Evolutionary conservation across 2,113 vertebrate species (phyloP).

Genomic region (Synchiropus splendidus): DNA sequence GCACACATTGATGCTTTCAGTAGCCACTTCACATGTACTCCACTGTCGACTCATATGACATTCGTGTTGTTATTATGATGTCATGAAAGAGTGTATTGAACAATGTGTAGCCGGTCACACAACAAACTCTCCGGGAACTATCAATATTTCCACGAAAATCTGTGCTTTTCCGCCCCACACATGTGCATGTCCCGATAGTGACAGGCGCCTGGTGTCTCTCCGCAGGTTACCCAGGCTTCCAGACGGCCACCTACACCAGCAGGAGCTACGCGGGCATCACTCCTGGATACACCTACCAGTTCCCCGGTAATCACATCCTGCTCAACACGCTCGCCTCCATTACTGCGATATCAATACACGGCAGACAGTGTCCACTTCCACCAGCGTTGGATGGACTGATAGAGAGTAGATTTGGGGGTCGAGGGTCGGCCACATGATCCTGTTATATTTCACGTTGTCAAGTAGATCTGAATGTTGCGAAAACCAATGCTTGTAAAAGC

Average conservation of each 20-base stretch:
- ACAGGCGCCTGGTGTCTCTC: neutral
- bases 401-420: neutral
- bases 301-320: slow-evolving; percentile 78
- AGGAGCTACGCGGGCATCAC: slow-evolving; percentile 94
- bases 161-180: no score
- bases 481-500: slow-evolving; percentile 69
- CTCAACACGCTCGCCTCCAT: neutral
- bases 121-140: no score
- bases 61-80: no score
- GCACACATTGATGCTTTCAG: neutral
- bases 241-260: slow-evolving; percentile 92
- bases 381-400: neutral
- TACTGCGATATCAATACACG: no score
- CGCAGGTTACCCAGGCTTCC: slow-evolving; percentile 94
- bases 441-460: slow-evolving; percentile 43
- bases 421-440: slow-evolving; percentile 7
- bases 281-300: slow-evolving; percentile 98
- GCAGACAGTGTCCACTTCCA: neutral
- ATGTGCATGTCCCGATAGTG: neutral
- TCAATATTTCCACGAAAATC: no score
- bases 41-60: no score
- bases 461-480: slow-evolving; percentile 15
- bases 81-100: no score
- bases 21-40: no score
- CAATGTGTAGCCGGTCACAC: no score